Conservation (phyloP, 2,113 vertebrate species). For the Callipepla squamata region DNA sequence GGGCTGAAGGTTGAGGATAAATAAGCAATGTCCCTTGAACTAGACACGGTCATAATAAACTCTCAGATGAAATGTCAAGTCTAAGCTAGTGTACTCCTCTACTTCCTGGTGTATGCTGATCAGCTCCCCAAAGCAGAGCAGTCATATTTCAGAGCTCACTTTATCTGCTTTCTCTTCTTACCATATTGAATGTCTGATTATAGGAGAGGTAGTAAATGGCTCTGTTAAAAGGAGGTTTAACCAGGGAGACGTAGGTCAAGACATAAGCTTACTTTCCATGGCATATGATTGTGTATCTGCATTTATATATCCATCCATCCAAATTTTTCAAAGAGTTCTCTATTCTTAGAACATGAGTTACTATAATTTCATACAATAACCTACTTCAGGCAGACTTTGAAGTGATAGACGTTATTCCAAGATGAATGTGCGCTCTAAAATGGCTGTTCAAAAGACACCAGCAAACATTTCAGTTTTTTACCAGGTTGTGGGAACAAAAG, state of each 20-base stretch:
- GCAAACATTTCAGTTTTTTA: background rate
- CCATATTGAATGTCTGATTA: constrained; percentile 42
- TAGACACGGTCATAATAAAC: background rate
- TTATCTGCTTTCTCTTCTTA: constrained; percentile 38
- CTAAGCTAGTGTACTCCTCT: background rate
- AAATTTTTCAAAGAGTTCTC: background rate
- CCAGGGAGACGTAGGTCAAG: background rate
- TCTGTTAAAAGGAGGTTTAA: constrained; percentile 33
- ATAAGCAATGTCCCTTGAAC: constrained; percentile 23
- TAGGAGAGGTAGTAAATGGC: background rate
- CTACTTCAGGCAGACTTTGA: background rate
- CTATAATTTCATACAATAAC: background rate
- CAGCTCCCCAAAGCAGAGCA: background rate
- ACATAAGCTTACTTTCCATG: background rate
- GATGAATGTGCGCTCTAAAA: background rate
- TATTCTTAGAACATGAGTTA: background rate
- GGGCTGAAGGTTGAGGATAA: constrained; percentile 7
- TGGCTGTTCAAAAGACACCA: background rate
- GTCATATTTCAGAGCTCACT: constrained; percentile 39
- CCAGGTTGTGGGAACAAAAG: background rate
- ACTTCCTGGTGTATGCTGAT: background rate
- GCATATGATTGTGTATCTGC: background rate
- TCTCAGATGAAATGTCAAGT: constrained; percentile 27
- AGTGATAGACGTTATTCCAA: background rate
- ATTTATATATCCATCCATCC: constrained; percentile 4